phyloP scores from a whole-genome alignment of 2,888 invertebrate genomes.

The Azorinus chamasolen region DNA sequence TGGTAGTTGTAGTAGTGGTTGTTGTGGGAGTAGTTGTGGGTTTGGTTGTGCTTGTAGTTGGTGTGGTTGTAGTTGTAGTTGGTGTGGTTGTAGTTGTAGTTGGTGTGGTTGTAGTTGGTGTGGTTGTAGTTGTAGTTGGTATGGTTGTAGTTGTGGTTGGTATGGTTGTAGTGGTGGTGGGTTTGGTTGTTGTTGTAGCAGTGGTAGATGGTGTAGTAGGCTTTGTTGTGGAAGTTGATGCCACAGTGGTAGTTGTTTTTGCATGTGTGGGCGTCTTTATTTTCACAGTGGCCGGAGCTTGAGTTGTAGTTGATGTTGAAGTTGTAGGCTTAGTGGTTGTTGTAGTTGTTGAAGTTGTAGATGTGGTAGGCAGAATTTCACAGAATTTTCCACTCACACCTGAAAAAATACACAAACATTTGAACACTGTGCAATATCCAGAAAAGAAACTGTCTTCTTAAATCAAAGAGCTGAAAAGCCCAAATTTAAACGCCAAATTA shows the following conservation, averaged over 20 bases:
- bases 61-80: conserved; percentile 13
- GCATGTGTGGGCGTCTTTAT: conserved; percentile 11
- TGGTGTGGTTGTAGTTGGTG: conserved; percentile 18
- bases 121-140: conserved; percentile 10
- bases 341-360: conserved; percentile 8
- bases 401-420: background rate
- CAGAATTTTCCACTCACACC: conserved; percentile 42
- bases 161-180: background rate
- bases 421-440: background rate
- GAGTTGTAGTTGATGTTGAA: conserved; percentile 13
- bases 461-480: too few species aligned
- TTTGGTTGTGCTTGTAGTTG: conserved; percentile 20
- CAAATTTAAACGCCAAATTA: too few species aligned
- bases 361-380: conserved; percentile 16
- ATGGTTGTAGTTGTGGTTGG: conserved; percentile 12
- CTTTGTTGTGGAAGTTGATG: conserved; percentile 2
- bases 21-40: conserved; percentile 16
- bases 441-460: too few species aligned
- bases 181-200: background rate
- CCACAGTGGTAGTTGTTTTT: conserved; percentile 3
- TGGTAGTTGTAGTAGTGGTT: background rate
- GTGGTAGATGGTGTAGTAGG: conserved; percentile 12
- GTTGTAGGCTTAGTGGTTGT: conserved; percentile 13
- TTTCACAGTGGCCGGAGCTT: conserved; percentile 2
- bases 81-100: conserved; percentile 13